Conservation (phyloP, 2,888 invertebrate genomes). For the Petrophora chlorosata region DNA sequence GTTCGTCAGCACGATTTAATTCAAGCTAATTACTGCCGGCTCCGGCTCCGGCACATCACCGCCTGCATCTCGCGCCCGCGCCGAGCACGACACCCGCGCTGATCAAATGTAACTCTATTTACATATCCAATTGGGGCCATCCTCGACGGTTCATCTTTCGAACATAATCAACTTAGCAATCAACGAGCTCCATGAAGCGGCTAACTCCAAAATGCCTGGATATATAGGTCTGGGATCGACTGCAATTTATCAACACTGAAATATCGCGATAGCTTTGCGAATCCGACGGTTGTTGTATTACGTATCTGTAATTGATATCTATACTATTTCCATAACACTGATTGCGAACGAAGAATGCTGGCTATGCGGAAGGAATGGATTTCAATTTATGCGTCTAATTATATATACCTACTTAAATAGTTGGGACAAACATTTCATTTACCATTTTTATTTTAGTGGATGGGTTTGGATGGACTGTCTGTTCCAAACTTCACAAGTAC, state of each 20-base stretch:
- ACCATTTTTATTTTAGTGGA: too few relatives aligned
- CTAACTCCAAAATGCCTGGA: constrained; percentile 39
- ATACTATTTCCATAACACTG: constrained; percentile 41
- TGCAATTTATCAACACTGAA: constrained; percentile 32
- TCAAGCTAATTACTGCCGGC: constrained; percentile 65
- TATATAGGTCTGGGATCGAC: constrained; percentile 30
- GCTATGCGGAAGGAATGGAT: constrained; percentile 36
- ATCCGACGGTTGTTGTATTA: constrained; percentile 33
- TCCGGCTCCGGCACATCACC: constrained; percentile 53
- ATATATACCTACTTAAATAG: background rate
- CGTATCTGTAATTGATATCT: constrained; percentile 42
- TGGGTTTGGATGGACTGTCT: too few relatives aligned
- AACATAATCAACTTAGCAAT: constrained; percentile 56
- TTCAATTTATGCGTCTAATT: constrained; percentile 16
- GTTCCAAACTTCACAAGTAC: too few relatives aligned
- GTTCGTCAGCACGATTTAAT: constrained; percentile 63
- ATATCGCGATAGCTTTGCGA: constrained; percentile 30
- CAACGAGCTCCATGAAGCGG: constrained; percentile 51
- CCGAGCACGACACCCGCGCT: constrained; percentile 28
- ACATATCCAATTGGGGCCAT: constrained; percentile 53
- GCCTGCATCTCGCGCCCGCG: constrained; percentile 36
- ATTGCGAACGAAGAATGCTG: constrained; percentile 37
- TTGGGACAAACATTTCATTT: background rate
- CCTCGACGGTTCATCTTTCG: constrained; percentile 36
- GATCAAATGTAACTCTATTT: constrained; percentile 54